Base-by-base conservation (phyloP, 2,797 vertebrate species). In the Liparis tanakae region DNA sequence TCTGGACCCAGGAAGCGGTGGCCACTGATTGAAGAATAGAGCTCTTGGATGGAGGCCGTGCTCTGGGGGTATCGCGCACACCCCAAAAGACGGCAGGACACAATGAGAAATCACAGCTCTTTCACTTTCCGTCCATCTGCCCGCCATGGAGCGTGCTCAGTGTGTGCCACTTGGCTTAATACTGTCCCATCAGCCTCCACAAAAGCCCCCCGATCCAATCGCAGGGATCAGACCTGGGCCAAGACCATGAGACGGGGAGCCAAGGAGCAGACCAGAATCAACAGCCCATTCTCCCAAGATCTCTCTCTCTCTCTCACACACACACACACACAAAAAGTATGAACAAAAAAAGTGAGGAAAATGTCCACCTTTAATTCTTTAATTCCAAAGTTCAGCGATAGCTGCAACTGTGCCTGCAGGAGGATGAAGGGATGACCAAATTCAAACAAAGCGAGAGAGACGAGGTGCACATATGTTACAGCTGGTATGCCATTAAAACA, bases 61-160 rank as follows among this genome's bases (percentile, higher is more conserved):
- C 90, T 91, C 82, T 75, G 87, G 87, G 89, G 87, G 86, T 87
- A 89, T 90, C 84, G 74, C 89, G 74, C 85, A 80, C 89, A 86
- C 87, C 91, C 92, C 89, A 83, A 91, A 91, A 92, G 90, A 93
- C 79, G 85, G 66, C 59, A 80, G 89, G 88, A 92, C 87, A 94
- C 93, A 93, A 94, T 94, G 91, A 93, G 88, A 94, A 94, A 94
- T 94, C 92, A 93, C 91, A 90, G 89, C 89, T 91, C 92, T 93
- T 93, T 93, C 90, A 92, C 91, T 91, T 88, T 81, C 80, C 81
- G 85, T 91, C 93, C 93, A 94, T 93, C 91, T 94, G 94, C 90
- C 88, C 86, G 85, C 88, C 87, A 76, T 46, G 88, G 89, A 92
- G 91, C 87, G 85, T 82, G 88, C 89, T 87, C 88, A 78, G 82